A percentile compares a stretch with the other conserved stretches of the same genome.
phyloP scores from a whole-genome alignment of 2,113 vertebrate genomes.

The Jacana jacana region DNA sequence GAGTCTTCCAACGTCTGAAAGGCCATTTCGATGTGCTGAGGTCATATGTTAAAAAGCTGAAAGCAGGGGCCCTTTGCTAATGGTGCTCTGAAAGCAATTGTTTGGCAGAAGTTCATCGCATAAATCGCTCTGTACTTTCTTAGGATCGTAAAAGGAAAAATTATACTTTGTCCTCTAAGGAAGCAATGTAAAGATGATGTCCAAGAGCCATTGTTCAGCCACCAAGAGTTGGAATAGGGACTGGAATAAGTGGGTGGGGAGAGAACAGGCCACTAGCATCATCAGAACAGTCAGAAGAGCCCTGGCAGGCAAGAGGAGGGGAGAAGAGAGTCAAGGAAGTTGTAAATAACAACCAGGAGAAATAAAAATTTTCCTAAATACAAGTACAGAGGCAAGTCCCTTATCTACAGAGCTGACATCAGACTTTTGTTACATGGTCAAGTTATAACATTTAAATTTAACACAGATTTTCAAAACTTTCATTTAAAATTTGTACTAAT shows the following conservation, averaged over 20 bases:
- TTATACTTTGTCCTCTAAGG: neutral
- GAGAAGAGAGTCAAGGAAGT: neutral
- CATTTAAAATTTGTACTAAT: neutral
- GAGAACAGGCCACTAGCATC: neutral
- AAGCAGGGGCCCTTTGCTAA: neutral
- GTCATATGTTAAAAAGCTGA: slow-evolving; percentile 23
- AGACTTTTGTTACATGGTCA: neutral
- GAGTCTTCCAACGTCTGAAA: neutral
- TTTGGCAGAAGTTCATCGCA: slow-evolving; percentile 1
- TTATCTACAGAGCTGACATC: neutral
- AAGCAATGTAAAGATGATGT: neutral
- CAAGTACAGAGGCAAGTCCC: neutral
- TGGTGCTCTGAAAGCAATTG: slow-evolving; percentile 2
- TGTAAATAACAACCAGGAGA: neutral
- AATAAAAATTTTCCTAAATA: neutral
- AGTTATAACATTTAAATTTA: neutral
- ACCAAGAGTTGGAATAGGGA: neutral
- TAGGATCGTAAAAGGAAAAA: neutral
- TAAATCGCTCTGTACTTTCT: neutral
- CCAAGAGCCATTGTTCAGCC: neutral
- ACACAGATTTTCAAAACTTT: neutral
- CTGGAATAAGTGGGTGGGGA: neutral
- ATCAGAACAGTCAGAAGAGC: neutral
- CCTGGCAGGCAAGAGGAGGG: neutral
- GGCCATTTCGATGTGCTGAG: slow-evolving; percentile 27